phyloP scores from a whole-genome alignment of 2,113 vertebrate species.

The Haemorhous mexicanus region DNA sequence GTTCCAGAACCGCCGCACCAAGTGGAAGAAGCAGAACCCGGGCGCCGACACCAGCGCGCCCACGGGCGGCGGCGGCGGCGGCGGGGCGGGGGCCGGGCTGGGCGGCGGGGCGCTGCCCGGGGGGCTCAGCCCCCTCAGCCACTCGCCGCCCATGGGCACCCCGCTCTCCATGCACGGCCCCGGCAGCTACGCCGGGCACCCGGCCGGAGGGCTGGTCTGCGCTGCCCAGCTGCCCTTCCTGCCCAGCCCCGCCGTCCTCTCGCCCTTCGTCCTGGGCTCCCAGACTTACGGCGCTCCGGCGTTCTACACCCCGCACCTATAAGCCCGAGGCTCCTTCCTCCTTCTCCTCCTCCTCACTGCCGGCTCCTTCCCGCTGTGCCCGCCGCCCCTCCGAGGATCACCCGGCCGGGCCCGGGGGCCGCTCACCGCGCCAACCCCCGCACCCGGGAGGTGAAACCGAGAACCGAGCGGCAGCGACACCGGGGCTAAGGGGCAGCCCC shows the following conservation, averaged over 20 bases:
- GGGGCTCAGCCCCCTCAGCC: constrained; percentile 81
- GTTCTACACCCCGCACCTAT: constrained; percentile 96
- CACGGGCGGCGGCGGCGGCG: no score
- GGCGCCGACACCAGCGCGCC: constrained; percentile 71
- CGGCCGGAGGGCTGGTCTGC: constrained; percentile 86
- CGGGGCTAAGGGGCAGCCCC: neutral
- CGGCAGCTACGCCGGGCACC: constrained; percentile 82
- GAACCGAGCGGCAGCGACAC: neutral
- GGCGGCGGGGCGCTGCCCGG: constrained; percentile 50
- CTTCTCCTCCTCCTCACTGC: neutral
- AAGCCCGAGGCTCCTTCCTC: constrained; percentile 20
- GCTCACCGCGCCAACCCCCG: neutral
- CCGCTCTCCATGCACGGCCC: constrained; percentile 89
- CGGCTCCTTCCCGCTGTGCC: neutral
- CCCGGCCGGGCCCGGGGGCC: neutral
- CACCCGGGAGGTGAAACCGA: neutral
- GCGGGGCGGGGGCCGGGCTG: constrained; percentile 20
- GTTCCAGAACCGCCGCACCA: constrained; percentile 98
- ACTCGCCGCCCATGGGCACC: constrained; percentile 86
- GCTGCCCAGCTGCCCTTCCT: constrained; percentile 92
- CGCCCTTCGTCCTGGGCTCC: constrained; percentile 93
- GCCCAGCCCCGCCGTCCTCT: constrained; percentile 88
- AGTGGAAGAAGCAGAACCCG: constrained; percentile 94
- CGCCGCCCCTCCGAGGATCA: neutral
- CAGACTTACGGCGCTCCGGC: constrained; percentile 92